phyloP scores from a whole-genome alignment of 1,140 invertebrate genomes.

The Bombus polaris region DNA sequence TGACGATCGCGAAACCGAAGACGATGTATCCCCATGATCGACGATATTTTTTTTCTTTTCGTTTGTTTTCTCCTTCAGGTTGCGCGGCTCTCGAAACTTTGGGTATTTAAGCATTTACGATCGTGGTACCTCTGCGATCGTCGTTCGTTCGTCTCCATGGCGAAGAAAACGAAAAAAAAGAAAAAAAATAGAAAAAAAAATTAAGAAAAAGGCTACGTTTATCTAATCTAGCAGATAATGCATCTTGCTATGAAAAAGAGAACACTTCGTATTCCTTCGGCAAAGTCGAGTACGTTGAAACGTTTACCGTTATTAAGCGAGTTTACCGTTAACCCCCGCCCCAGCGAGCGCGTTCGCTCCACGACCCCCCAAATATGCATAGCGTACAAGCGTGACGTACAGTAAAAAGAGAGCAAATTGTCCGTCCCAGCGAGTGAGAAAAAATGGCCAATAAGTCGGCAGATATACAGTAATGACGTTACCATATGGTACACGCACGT shows the following conservation, averaged over 20 bases:
- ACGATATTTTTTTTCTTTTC: no score
- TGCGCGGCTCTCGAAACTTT: no score
- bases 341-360: neutral
- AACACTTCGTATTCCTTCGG: neutral
- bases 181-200: neutral
- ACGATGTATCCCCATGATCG: no score
- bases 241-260: neutral
- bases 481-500: constrained; percentile 30
- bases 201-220: no score
- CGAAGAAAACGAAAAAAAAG: no score
- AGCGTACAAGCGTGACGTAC: neutral
- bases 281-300: neutral
- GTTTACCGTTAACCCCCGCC: neutral
- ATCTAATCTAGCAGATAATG: neutral
- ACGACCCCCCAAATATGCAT: constrained; percentile 2
- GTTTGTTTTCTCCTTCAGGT: no score
- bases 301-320: neutral
- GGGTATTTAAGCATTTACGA: no score
- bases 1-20: no score
- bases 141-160: neutral
- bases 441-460: constrained; percentile 9
- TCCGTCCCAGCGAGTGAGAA: neutral
- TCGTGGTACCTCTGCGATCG: neutral
- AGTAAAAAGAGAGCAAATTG: neutral
- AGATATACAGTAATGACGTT: constrained; percentile 2